phyloP scores from a whole-genome alignment of 2,888 invertebrate species.

The Caenorhabditis sp. region DNA sequence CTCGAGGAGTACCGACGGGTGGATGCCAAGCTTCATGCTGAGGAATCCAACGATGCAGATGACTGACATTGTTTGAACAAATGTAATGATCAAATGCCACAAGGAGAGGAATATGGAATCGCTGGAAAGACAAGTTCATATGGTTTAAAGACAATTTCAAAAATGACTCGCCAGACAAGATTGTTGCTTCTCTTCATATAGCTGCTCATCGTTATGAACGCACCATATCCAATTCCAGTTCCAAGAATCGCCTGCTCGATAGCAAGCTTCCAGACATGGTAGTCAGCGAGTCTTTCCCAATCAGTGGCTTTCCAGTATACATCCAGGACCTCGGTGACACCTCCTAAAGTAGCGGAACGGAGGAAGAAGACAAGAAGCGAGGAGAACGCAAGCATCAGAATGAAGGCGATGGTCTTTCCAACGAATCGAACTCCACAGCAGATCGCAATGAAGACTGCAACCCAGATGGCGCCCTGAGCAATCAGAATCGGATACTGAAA shows the following conservation, averaged over 20 bases:
- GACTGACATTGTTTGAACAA: constrained; percentile 73
- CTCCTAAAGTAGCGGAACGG: constrained; percentile 72
- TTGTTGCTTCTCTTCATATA: constrained; percentile 83
- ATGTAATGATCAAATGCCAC: constrained; percentile 72
- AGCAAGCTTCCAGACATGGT: constrained; percentile 80
- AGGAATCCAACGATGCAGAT: constrained; percentile 78
- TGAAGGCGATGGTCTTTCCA: constrained; percentile 75
- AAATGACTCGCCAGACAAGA: constrained; percentile 76
- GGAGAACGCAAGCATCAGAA: constrained; percentile 61
- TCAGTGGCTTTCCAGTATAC: constrained; percentile 77
- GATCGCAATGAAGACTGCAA: constrained; percentile 78
- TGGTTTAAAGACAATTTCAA: background rate
- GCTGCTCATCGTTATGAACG: constrained; percentile 82
- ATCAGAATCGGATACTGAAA: constrained; percentile 76
- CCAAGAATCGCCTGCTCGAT: constrained; percentile 81
- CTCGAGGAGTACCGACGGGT: constrained; percentile 74
- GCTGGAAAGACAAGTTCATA: constrained; percentile 62
- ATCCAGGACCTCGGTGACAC: constrained; percentile 74
- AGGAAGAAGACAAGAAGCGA: constrained; percentile 68
- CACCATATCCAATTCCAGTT: constrained; percentile 82
- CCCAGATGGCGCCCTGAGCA: constrained; percentile 80
- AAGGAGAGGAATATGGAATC: constrained; percentile 78
- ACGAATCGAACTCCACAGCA: constrained; percentile 83
- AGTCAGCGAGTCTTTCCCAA: constrained; percentile 79
- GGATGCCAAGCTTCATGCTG: constrained; percentile 74